These are phyloP conservation scores for Epistrophe grossulariae DNA, from an alignment of 2,888 invertebrate species.

Conservation along the genomic window DNA sequence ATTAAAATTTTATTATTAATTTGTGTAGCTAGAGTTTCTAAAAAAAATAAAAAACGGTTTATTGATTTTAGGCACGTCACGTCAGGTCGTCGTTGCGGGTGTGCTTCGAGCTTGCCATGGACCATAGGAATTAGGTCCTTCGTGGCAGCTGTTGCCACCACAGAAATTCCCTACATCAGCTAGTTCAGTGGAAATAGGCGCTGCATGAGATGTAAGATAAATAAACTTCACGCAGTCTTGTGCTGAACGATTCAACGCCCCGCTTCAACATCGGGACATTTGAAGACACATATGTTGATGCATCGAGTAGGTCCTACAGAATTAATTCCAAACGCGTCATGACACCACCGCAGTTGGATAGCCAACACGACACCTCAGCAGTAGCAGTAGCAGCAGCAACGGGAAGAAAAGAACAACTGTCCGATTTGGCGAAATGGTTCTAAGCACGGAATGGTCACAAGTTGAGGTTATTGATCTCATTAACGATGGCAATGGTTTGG, in stretches of 20 bases:
- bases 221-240: not conserved
- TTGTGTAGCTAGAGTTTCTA: slow-evolving; percentile 2
- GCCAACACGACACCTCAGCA: slow-evolving; percentile 61
- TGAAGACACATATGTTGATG: slow-evolving; percentile 56
- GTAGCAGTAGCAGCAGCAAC: slow-evolving; percentile 72
- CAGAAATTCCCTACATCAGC: not conserved
- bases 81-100: slow-evolving; percentile 5
- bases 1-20: slow-evolving; percentile 6
- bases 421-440: slow-evolving; percentile 86
- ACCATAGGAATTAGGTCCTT: slow-evolving; percentile 59
- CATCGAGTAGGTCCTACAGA: slow-evolving; percentile 58
- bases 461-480: slow-evolving; percentile 99
- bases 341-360: slow-evolving; percentile 66
- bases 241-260: slow-evolving; percentile 18
- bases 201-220: slow-evolving; percentile 43
- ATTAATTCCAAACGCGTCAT: slow-evolving; percentile 68
- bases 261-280: slow-evolving; percentile 54
- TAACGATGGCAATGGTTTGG: slow-evolving; percentile 98
- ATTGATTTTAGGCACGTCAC: slow-evolving; percentile 64
- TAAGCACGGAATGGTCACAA: slow-evolving; percentile 99
- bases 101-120: slow-evolving; percentile 46
- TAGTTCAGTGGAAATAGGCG: not conserved
- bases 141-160: slow-evolving; percentile 53
- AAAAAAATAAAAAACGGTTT: slow-evolving; percentile 46
- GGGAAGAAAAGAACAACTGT: slow-evolving; percentile 47